phyloP scores from a whole-genome alignment of 2,888 invertebrate species.

The Actias luna region DNA sequence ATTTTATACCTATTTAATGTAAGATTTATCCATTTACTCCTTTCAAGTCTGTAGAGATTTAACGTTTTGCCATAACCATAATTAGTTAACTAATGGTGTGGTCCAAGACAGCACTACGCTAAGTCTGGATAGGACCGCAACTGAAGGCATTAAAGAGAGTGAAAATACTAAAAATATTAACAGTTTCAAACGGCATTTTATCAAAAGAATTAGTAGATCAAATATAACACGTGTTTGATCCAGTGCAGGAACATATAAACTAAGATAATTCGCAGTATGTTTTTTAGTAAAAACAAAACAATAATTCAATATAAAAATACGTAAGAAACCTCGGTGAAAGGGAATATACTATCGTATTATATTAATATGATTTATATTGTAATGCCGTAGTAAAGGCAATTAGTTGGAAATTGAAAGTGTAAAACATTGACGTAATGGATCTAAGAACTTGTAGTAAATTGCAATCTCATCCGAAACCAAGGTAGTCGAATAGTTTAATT shows the following conservation, averaged over 20 bases:
- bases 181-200: too few species aligned
- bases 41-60: too few species aligned
- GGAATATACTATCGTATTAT: background rate
- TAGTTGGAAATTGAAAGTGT: background rate
- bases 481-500: conserved; percentile 1
- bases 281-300: background rate
- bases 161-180: too few species aligned
- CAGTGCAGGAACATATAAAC: background rate
- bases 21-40: too few species aligned
- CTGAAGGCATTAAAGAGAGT: too few species aligned
- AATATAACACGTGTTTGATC: too few species aligned
- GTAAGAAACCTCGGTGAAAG: background rate
- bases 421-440: background rate
- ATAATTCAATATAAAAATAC: background rate
- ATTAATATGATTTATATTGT: background rate
- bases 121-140: too few species aligned
- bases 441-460: background rate
- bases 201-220: too few species aligned
- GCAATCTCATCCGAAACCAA: background rate
- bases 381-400: background rate
- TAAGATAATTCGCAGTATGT: background rate
- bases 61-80: too few species aligned
- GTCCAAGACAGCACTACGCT: too few species aligned
- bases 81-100: too few species aligned
- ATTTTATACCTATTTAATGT: background rate